These are phyloP conservation scores for Actias luna DNA, from an alignment of 2,888 invertebrate genomes.

Conservation along the genomic window DNA sequence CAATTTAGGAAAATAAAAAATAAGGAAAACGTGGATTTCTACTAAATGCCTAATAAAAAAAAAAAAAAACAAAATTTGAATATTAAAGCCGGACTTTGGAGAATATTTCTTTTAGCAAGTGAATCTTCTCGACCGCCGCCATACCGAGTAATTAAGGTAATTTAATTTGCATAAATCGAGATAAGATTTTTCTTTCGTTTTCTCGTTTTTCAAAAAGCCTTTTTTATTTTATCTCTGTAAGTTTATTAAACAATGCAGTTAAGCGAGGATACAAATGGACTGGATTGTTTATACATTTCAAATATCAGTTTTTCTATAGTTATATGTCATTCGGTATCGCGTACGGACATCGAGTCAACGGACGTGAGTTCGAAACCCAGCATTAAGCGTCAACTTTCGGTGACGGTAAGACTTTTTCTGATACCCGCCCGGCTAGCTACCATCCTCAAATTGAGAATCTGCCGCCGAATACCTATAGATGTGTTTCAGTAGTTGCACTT, in stretches of 20 bases:
- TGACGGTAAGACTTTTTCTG: too few relatives aligned
- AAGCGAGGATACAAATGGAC: neutral
- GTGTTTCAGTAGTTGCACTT: too few relatives aligned
- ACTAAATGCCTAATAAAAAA: neutral
- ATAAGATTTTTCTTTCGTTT: slow-evolving; percentile 4
- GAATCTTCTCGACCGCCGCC: neutral
- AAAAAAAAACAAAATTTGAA: neutral
- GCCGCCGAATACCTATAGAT: too few relatives aligned
- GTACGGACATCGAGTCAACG: too few relatives aligned
- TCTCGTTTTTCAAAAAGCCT: neutral
- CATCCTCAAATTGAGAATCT: too few relatives aligned
- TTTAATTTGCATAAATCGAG: neutral
- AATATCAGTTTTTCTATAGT: too few relatives aligned
- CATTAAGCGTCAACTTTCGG: too few relatives aligned
- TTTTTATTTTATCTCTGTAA: neutral
- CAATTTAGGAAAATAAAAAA: neutral
- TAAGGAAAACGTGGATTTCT: neutral
- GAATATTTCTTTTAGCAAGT: neutral
- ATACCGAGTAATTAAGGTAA: neutral
- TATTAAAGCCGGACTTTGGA: neutral
- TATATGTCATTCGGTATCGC: too few relatives aligned
- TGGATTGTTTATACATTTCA: too few relatives aligned
- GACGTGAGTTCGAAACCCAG: too few relatives aligned
- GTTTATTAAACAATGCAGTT: neutral
- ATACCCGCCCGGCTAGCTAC: too few relatives aligned